Percentiles rank a stretch among this genome's conserved stretches.
These are phyloP conservation scores for Buphagus erythrorhynchus DNA, from an alignment of 2,797 vertebrate genomes.

Conservation along the genomic window DNA sequence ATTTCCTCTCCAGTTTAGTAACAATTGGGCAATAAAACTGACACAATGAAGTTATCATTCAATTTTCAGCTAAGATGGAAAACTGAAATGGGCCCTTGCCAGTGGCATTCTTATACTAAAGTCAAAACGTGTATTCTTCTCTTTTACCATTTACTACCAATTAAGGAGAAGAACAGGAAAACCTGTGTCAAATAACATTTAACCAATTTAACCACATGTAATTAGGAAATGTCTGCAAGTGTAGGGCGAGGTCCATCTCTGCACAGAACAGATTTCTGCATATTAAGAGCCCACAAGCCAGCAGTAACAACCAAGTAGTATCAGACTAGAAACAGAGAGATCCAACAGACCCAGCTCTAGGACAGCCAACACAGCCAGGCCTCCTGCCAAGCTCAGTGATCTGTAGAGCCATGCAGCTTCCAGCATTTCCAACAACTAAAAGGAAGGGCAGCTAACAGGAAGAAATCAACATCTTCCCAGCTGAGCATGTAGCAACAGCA, in stretches of 20 bases:
- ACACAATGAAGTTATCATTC: background rate
- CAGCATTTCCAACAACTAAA: background rate
- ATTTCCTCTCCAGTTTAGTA: background rate
- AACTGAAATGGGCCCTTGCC: background rate
- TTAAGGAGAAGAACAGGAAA: background rate
- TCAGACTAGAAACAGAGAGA: background rate
- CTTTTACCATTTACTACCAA: background rate
- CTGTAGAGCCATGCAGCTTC: background rate
- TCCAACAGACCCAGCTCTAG: background rate
- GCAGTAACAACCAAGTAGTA: background rate
- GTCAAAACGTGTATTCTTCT: background rate
- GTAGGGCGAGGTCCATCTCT: rapidly evolving
- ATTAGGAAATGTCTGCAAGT: background rate
- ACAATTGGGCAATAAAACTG: background rate
- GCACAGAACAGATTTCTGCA: background rate
- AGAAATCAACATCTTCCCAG: background rate
- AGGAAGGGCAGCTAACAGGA: background rate
- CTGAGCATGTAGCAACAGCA: background rate
- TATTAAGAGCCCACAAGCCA: background rate
- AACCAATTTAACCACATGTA: background rate
- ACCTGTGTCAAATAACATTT: background rate
- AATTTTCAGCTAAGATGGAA: background rate
- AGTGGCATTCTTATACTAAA: background rate
- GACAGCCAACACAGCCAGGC: background rate
- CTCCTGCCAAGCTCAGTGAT: background rate